Conservation (phyloP, 2,797 vertebrate genomes). For the Nyctibius grandis region DNA sequence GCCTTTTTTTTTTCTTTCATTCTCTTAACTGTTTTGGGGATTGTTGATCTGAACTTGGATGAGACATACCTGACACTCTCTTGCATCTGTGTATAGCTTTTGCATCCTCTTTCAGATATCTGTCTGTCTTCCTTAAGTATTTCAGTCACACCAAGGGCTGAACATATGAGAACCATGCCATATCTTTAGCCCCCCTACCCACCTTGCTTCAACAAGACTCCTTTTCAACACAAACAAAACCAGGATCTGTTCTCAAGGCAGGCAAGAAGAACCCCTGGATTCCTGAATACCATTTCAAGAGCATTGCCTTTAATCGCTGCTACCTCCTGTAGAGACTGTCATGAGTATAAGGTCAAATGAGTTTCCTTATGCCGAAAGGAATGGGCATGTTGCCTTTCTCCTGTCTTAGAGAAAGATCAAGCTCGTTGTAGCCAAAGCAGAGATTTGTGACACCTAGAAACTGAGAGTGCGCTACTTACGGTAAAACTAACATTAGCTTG, state of each 20-base stretch:
- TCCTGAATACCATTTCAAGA: not conserved
- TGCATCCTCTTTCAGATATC: not conserved
- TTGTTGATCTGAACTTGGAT: not conserved
- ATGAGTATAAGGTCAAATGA: not conserved
- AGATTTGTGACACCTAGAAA: not conserved
- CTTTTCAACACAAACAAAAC: not conserved
- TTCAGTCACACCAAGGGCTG: not conserved
- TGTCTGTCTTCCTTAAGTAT: not conserved
- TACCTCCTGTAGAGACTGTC: not conserved
- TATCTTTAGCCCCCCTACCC: not conserved
- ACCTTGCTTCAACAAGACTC: not conserved
- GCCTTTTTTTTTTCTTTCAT: not conserved
- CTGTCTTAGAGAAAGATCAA: not conserved
- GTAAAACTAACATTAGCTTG: not conserved
- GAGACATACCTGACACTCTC: not conserved
- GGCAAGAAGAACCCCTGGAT: not conserved
- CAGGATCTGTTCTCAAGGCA: not conserved
- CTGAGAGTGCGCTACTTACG: not conserved
- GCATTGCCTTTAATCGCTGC: not conserved
- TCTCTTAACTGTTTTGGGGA: not conserved
- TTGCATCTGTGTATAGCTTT: not conserved
- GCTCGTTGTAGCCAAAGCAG: not conserved
- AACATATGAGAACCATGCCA: not conserved
- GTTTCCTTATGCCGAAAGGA: not conserved
- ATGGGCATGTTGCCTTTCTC: not conserved